Evolutionary conservation across 1,140 invertebrate genomes (phyloP).

Genomic region (Drosophila punjabiensis): DNA sequence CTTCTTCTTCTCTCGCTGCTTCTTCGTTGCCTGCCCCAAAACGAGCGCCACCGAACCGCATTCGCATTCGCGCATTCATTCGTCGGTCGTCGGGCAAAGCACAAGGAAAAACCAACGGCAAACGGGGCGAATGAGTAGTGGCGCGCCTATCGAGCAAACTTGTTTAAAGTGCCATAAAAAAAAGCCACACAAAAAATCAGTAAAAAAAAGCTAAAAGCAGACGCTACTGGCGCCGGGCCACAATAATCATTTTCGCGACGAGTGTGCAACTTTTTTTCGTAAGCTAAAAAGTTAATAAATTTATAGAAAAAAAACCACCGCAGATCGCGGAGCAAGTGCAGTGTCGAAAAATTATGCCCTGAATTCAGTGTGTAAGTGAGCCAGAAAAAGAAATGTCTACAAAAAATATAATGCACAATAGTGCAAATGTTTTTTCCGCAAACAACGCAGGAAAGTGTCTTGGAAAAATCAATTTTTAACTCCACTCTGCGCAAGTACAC

Average conservation of each 20-base stretch:
- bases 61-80: conserved; percentile 41
- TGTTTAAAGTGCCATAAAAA: conserved; percentile 61
- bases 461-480: conserved; percentile 82
- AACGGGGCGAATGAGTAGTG: conserved; percentile 28
- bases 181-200: conserved; percentile 42
- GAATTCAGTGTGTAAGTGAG: conserved; percentile 36
- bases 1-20: conserved; percentile 17
- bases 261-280: conserved; percentile 42
- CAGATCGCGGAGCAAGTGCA: conserved; percentile 21
- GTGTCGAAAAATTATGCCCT: conserved; percentile 13
- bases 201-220: conserved; percentile 20
- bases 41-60: conserved; percentile 24
- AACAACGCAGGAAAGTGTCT: conserved; percentile 61
- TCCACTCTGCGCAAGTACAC: conserved; percentile 70
- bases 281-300: conserved; percentile 7
- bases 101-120: conserved; percentile 15
- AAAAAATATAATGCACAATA: conserved; percentile 5
- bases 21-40: conserved; percentile 9
- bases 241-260: conserved; percentile 48
- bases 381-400: conserved; percentile 1
- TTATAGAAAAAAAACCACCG: not conserved
- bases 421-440: conserved; percentile 52
- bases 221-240: conserved; percentile 58
- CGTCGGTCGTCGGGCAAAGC: conserved; percentile 37
- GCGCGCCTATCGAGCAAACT: conserved; percentile 55